Base-by-base conservation (phyloP, 2,888 invertebrate species). In the Drosophila differens region DNA sequence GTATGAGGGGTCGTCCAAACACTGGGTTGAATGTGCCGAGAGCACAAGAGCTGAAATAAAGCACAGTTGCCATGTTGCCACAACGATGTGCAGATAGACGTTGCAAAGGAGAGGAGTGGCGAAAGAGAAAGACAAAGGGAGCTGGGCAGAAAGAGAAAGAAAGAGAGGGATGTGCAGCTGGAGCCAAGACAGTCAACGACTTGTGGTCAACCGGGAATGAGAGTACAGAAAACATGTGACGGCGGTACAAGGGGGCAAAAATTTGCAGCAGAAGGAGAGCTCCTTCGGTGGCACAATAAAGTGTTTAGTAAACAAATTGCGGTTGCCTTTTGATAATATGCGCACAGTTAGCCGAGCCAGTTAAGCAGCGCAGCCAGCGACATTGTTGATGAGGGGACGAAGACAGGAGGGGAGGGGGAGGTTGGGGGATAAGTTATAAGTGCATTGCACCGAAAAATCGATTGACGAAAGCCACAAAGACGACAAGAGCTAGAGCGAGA, bases 261-360 rank as follows among this genome's bases (percentile, higher is more conserved):
- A 22, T 44, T 41, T 58, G 35, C 4, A 52, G 41, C 33, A 60
- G 59, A 16, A 47, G 62, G 22, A 47, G 68, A 35, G 60, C 69
- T 79, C 53, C 63, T 75, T 74, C 76, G 79, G 87, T 89, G 88
- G 90, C 89, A 87, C 88, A 83, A 83, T 85, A 85, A 88, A 90
- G 83, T 90, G 90, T 90, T 90, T 87, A 85, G 89, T 90, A 87
- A 90, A 87, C 90, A 86, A 86, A 88, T 86, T 88, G 90, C 81
- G 90, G 85, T 70, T 88, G 88, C 73, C 85, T 86, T 83, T 90
- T 79, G 79, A 88, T 87, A 86, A 89, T 83, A 83, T 86, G 78
- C 68, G 73, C 73, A 66, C 79, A 81, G 70, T 62, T 67, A 72
- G 70, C 70, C 47, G 73, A 71, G 67, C 66, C 70, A 59, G 74